phyloP scores from a whole-genome alignment of 2,888 invertebrate species.

The Ditylenchus weischeri region DNA sequence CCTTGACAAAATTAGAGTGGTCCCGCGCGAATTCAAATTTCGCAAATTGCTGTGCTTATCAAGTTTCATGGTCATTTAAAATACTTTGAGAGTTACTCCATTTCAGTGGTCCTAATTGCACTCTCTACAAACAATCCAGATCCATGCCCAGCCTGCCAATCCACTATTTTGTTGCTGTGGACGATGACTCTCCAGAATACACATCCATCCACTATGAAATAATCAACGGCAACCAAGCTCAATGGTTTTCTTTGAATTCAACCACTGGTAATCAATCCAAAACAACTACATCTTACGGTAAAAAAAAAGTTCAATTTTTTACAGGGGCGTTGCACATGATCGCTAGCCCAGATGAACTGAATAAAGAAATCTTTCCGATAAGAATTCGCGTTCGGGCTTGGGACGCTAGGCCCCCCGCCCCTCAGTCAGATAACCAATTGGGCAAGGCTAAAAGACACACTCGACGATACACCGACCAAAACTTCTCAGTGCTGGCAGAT shows the following conservation, averaged over 20 bases:
- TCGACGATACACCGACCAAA: conserved; percentile 35
- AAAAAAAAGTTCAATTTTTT: neutral
- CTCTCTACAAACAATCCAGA: conserved; percentile 10
- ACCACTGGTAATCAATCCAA: conserved; percentile 6
- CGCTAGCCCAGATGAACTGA: neutral
- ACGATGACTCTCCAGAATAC: conserved; percentile 30
- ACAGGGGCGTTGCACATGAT: conserved; percentile 4
- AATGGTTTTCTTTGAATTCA: conserved; percentile 19
- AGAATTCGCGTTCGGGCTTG: conserved; percentile 15
- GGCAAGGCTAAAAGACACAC: neutral
- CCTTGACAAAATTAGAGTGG: too few species aligned
- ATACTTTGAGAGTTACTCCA: too few species aligned
- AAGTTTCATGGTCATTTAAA: too few species aligned
- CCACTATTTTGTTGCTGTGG: conserved; percentile 40
- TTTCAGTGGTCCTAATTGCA: conserved; percentile 10
- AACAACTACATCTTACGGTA: too few species aligned
- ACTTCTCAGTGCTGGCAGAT: conserved; percentile 26
- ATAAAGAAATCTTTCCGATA: conserved; percentile 1
- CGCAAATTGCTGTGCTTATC: too few species aligned
- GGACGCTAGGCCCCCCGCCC: neutral
- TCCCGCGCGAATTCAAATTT: too few species aligned
- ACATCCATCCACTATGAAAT: conserved; percentile 30
- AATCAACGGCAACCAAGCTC: conserved; percentile 19
- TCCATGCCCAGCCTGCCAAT: conserved; percentile 18
- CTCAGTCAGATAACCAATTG: neutral